Evolutionary conservation across 1,140 invertebrate species (phyloP), one percentile per base, ranked within the genome.

Genomic region (Meloidogyne floridensis): DNA sequence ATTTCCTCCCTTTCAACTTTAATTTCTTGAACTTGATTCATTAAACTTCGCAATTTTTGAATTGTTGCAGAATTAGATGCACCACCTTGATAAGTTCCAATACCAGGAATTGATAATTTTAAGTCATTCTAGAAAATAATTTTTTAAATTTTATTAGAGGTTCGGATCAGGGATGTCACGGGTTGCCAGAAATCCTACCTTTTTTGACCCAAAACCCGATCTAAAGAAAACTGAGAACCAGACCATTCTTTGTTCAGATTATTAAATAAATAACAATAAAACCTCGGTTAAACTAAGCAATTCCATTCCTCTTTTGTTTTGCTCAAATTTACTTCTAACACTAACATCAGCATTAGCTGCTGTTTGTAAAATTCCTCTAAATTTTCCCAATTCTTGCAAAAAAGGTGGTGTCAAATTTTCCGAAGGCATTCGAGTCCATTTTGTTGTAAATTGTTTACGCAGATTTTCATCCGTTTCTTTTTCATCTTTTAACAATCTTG

Each of bases 361-460:
- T 74, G 72, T 74, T 6, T 74, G 15, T 82, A 72, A 86, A 83
- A 11, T 97, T 59, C 89, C 91, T 13, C 94, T 92, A 91, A 99
- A 99, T 91, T 98, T 98, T 82, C 93, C 92, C 71, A 94, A 92
- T 92, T 98, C 97, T 13, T 93, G 92, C 80, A 92, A 92, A 89
- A 98, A 95, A 85, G 95, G 94, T 89, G 94, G 94, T 3, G 96
- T 98, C 51, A 99, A 92, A 90, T 94, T 94, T 18, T 92, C 93
- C 2, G 96, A 98, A 0, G 94, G 92, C 53, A 95, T 95, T 87
- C 97, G 93, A 0, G 93, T 94, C 97, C 97, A 99, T 83, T 93
- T 87, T 51, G 92, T 92, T 88, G 95, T 95, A 89, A 98, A 98
- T 91, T 98, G 96, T 73, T 92, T 91, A 84, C 94, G 92, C 73